Percentiles rank a stretch among this genome's conserved stretches.
phyloP scores from a whole-genome alignment of 2,888 invertebrate genomes.

The Ormyrus labotus region DNA sequence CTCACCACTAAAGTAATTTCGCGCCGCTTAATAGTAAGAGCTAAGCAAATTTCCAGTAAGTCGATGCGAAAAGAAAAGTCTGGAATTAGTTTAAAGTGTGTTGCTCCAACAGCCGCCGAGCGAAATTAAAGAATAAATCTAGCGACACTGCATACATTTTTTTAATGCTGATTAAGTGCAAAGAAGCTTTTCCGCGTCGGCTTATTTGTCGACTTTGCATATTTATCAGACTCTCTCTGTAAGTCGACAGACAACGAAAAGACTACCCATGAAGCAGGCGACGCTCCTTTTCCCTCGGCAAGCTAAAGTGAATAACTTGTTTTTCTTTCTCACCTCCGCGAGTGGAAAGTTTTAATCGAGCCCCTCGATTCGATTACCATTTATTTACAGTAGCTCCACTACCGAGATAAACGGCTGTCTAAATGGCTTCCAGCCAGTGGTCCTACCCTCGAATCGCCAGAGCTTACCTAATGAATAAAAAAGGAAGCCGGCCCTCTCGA shows the following conservation, averaged over 20 bases:
- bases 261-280: constrained; percentile 57
- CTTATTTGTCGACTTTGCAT: constrained; percentile 70
- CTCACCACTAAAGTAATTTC: neutral
- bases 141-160: constrained; percentile 28
- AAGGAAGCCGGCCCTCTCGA: neutral
- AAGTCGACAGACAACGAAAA: constrained; percentile 63
- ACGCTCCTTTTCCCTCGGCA: constrained; percentile 5
- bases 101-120: constrained; percentile 1
- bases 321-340: constrained; percentile 53
- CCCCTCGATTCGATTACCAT: constrained; percentile 62
- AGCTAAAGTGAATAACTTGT: constrained; percentile 62
- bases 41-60: neutral
- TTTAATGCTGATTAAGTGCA: constrained; percentile 50
- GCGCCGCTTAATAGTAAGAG: too few species aligned
- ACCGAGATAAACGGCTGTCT: constrained; percentile 4
- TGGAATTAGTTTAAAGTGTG: constrained; percentile 10
- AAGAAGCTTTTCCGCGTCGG: constrained; percentile 58
- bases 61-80: neutral
- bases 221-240: constrained; percentile 67
- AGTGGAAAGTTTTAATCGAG: constrained; percentile 63
- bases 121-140: constrained; percentile 38
- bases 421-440: constrained; percentile 9
- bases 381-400: constrained; percentile 48
- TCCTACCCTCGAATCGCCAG: neutral
- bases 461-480: neutral